These are phyloP conservation scores for Agrotis segetum DNA, from an alignment of 2,888 invertebrate species.

Conservation along the genomic window DNA sequence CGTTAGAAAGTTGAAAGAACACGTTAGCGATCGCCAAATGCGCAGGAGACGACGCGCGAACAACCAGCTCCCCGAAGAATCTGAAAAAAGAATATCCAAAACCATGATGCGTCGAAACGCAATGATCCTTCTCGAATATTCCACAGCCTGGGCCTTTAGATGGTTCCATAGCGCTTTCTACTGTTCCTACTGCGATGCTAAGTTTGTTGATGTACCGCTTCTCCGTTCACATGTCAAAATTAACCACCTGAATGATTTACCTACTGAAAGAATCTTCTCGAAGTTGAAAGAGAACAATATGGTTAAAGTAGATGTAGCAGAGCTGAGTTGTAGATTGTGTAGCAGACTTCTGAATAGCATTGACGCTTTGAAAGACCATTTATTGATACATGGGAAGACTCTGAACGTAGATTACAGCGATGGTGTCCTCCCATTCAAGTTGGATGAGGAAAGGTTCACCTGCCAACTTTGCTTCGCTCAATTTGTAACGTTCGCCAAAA, in stretches of 20 bases:
- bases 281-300: slow-evolving; percentile 87
- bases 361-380: slow-evolving; percentile 79
- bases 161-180: slow-evolving; percentile 85
- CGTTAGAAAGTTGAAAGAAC: slow-evolving; percentile 84
- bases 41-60: slow-evolving; percentile 85
- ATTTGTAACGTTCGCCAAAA: slow-evolving; percentile 79
- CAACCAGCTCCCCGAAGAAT: slow-evolving; percentile 85
- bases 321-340: slow-evolving; percentile 81
- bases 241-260: slow-evolving; percentile 75
- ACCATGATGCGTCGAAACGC: slow-evolving; percentile 88
- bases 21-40: slow-evolving; percentile 85
- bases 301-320: slow-evolving; percentile 85
- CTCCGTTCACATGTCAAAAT: slow-evolving; percentile 77
- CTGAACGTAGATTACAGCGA: slow-evolving; percentile 79
- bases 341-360: slow-evolving; percentile 70
- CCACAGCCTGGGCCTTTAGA: slow-evolving; percentile 87
- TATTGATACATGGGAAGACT: slow-evolving; percentile 74
- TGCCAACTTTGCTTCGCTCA: slow-evolving; percentile 81
- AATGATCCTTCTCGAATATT: slow-evolving; percentile 80
- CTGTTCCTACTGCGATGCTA: slow-evolving; percentile 84
- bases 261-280: slow-evolving; percentile 80
- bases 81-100: slow-evolving; percentile 83
- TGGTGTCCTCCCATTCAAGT: slow-evolving; percentile 85
- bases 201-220: slow-evolving; percentile 77
- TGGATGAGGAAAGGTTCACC: slow-evolving; percentile 74